phyloP scores from a whole-genome alignment of 2,797 vertebrate genomes.

The Falco cherrug region DNA sequence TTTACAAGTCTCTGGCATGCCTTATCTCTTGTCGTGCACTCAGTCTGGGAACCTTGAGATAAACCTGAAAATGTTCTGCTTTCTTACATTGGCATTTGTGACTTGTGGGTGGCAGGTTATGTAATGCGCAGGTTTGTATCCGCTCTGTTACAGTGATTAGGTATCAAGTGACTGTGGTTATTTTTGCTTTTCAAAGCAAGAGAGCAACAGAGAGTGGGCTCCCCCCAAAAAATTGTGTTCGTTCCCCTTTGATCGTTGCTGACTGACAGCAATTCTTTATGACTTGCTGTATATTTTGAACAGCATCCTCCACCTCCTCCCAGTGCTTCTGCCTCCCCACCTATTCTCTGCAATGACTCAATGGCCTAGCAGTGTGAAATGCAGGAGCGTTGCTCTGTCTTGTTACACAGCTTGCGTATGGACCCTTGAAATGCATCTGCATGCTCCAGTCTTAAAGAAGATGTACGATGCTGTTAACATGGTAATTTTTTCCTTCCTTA shows the following conservation, averaged over 20 bases:
- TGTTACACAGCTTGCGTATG: neutral
- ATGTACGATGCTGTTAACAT: neutral
- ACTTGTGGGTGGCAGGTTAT: neutral
- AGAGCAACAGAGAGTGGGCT: neutral
- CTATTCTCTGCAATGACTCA: neutral
- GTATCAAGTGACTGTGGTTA: neutral
- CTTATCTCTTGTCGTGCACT: neutral
- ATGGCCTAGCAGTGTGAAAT: neutral
- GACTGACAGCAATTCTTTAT: neutral
- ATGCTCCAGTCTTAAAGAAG: neutral
- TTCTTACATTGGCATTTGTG: neutral
- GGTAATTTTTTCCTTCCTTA: neutral
- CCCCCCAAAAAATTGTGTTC: neutral
- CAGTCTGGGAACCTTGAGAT: neutral
- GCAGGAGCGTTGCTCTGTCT: neutral
- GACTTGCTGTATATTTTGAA: neutral
- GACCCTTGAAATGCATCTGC: neutral
- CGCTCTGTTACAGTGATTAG: neutral
- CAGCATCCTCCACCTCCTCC: neutral
- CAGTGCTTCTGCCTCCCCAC: neutral
- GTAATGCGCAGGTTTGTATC: neutral
- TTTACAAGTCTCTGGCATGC: neutral
- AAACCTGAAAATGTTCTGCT: neutral
- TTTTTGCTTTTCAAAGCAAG: conserved; percentile 16
- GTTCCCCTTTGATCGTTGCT: neutral